phyloP scores from a whole-genome alignment of 92 coral and sea anemone genomes.

The Paramuricea clavata region DNA sequence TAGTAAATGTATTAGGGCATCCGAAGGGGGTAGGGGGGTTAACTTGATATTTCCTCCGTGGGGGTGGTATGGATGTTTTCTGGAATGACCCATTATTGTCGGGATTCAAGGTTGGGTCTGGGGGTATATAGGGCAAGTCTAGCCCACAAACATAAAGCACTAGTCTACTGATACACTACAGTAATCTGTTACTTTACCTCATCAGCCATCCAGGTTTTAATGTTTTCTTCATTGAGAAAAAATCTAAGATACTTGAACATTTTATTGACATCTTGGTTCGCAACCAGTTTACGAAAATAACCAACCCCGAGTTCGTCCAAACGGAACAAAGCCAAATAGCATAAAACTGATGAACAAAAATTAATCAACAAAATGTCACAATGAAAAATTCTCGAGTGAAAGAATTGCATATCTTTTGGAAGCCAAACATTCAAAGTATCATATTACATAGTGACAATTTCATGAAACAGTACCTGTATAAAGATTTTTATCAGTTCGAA shows the following conservation, averaged over 20 bases:
- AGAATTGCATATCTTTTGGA: no score
- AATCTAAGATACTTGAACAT: conserved; percentile 90
- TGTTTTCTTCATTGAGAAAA: conserved; percentile 82
- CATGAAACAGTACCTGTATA: conserved; percentile 94
- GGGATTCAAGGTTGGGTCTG: no score
- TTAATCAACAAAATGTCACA: not conserved
- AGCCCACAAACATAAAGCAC: no score
- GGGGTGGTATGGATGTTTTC: no score
- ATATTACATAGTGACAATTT: no score
- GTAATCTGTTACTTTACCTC: no score
- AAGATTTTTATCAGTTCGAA: conserved; percentile 87
- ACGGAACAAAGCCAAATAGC: conserved; percentile 88
- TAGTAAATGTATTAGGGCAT: no score
- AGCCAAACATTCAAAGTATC: not conserved
- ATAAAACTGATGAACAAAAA: conserved; percentile 68
- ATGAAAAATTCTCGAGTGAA: not conserved
- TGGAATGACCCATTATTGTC: no score
- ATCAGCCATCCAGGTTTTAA: conserved; percentile 95
- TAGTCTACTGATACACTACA: no score
- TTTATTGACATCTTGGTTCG: conserved; percentile 83
- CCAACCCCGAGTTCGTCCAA: conserved; percentile 92
- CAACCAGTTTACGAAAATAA: conserved; percentile 84
- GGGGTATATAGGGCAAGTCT: no score
- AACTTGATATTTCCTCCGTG: no score
- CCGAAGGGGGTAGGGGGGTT: no score